Evolutionary conservation across 2,113 vertebrate species (phyloP).

Genomic region (Prunella himalayana): DNA sequence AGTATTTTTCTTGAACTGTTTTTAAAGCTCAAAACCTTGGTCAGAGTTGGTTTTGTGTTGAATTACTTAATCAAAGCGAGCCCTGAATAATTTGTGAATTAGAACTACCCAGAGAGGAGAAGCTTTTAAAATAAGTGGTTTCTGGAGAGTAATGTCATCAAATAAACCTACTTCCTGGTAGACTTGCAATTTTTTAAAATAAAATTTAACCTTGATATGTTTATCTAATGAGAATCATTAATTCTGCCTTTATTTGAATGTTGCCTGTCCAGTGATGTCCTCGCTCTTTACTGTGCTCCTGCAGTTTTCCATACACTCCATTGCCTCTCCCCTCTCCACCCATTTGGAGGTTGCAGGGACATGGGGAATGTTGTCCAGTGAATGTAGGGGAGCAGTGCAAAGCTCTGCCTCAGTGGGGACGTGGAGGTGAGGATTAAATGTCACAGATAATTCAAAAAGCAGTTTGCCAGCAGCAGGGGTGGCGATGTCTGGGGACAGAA

Average conservation of each 20-base stretch:
- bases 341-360: neutral
- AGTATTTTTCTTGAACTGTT: neutral
- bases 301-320: neutral
- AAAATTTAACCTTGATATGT: neutral
- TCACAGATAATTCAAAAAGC: neutral
- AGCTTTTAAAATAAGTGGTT: neutral
- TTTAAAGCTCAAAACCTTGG: neutral
- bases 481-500: neutral
- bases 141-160: neutral
- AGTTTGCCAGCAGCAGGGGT: neutral
- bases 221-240: neutral
- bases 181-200: constrained; percentile 10
- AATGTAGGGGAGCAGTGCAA: neutral
- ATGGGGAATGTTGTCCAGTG: neutral
- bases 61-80: neutral
- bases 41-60: neutral
- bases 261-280: neutral
- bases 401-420: neutral
- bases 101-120: constrained; percentile 2
- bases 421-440: neutral
- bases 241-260: constrained; percentile 39
- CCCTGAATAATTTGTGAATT: constrained; percentile 9
- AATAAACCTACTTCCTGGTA: constrained; percentile 7
- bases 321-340: neutral
- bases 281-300: neutral